Conservation (phyloP, 1,140 invertebrate genomes). For the Uloborus diversus region DNA sequence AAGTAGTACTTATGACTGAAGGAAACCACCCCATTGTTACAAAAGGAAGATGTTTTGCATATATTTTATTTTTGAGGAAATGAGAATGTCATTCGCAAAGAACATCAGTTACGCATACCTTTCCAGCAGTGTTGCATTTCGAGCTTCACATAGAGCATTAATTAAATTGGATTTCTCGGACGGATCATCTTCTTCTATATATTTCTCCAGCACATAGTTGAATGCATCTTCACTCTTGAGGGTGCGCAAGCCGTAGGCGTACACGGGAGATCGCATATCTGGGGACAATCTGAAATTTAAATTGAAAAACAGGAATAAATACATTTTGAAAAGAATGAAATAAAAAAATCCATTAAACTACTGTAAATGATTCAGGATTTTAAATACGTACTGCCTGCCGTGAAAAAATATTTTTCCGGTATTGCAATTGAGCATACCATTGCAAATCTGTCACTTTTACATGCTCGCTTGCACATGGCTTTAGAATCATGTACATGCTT, state of each 20-base stretch:
- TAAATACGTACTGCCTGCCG: background rate
- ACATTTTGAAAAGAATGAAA: background rate
- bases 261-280: conserved; percentile 73
- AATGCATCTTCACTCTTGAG: conserved; percentile 73
- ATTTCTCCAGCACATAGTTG: conserved; percentile 78
- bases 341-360: too few relatives aligned
- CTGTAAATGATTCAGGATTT: too few relatives aligned
- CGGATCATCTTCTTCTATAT: conserved; percentile 77
- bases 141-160: conserved; percentile 70
- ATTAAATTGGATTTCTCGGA: conserved; percentile 79
- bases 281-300: conserved; percentile 62
- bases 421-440: background rate
- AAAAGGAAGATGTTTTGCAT: background rate
- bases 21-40: background rate
- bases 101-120: background rate
- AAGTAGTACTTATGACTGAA: background rate
- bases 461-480: background rate
- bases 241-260: conserved; percentile 68
- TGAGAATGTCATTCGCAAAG: background rate
- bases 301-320: background rate
- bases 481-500: background rate
- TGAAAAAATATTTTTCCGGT: background rate
- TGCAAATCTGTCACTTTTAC: background rate
- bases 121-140: conserved; percentile 11
- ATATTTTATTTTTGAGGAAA: background rate